These are phyloP conservation scores for Ailurus styani DNA, from an alignment of 2,113 vertebrate genomes.

Conservation along the genomic window DNA sequence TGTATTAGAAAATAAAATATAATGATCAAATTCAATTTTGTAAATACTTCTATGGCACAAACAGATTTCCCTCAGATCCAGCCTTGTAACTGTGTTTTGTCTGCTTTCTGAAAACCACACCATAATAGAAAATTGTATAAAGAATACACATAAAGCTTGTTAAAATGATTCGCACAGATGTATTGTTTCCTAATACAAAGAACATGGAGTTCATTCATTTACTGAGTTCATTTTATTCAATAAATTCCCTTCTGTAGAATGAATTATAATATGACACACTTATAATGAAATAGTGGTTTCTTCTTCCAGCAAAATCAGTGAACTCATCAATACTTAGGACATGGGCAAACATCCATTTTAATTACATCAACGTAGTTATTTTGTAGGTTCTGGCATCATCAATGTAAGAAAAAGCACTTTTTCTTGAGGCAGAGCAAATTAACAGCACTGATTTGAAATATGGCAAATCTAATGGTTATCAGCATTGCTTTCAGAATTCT, in stretches of 20 bases:
- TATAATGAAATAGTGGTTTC: not conserved
- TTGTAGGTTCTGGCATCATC: not conserved
- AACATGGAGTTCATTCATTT: not conserved
- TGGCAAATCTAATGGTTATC: not conserved
- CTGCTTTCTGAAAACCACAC: not conserved
- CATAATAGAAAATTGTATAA: not conserved
- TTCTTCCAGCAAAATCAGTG: not conserved
- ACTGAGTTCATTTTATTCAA: not conserved
- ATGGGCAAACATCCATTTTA: not conserved
- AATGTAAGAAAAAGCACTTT: not conserved
- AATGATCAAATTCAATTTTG: conserved; percentile 18
- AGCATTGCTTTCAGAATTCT: not conserved
- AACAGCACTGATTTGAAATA: not conserved
- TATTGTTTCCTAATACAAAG: not conserved
- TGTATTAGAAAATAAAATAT: conserved; percentile 40
- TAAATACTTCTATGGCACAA: not conserved
- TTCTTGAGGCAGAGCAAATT: conserved; percentile 1
- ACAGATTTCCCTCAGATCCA: not conserved
- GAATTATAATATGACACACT: not conserved
- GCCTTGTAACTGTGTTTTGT: not conserved
- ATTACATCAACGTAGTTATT: not conserved
- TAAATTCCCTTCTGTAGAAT: not conserved
- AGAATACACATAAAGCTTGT: not conserved
- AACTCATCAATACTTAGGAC: not conserved
- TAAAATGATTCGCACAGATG: not conserved